Base-by-base conservation (phyloP, 37 sponge, comb jelly and placozoan species). In the Geodia barretti region DNA sequence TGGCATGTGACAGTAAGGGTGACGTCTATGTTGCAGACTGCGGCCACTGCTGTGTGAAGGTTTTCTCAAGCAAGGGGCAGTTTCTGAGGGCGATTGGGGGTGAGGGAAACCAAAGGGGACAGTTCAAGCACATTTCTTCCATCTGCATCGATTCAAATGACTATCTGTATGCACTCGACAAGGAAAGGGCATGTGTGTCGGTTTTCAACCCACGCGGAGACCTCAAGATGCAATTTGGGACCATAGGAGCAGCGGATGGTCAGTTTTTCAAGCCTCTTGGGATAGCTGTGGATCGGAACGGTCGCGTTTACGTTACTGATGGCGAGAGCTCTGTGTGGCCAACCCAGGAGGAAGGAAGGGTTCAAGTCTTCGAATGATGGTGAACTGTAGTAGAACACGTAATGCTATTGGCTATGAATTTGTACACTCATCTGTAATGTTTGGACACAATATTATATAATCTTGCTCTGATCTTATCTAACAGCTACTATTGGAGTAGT, bases 21-120 rank as follows among this genome's bases (percentile, higher is more conserved):
- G 74, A 74, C 47, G 32, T 83, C 73, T 84, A 77, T 63, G 31
- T 84, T 38, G 71, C 43, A 4, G 78, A 77, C 31, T 78, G 77
- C 64, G 37, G 78, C 60, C 34, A 84, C 41, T 37, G 30, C 34
- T 67, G 60, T 26, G 64, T 84, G 61, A 84, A 84, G 64, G 77
- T 77, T 1, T 84, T 84, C 73, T 31, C 78, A 7, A 5, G 28
- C 2, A 42, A 70, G 24, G 62, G 71, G 34, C 21, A 43, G 24
- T 62, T 31, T 61, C 41, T 84, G 32, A 62, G 85, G 3, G 24
- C 2, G 70, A 84, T 84, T 38, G 70, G 78, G 0, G 43, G 39
- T 5, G 68, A 41, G 21, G 78, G 78, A 0, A 39, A 33, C 7
- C 20, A 54, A 4, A 21, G 4, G 4, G 59, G 59, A 0, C 0